A percentile compares a stretch with the other conserved stretches of the same genome.
phyloP scores from a whole-genome alignment of 2,797 vertebrate genomes.

The Furcifer pardalis region DNA sequence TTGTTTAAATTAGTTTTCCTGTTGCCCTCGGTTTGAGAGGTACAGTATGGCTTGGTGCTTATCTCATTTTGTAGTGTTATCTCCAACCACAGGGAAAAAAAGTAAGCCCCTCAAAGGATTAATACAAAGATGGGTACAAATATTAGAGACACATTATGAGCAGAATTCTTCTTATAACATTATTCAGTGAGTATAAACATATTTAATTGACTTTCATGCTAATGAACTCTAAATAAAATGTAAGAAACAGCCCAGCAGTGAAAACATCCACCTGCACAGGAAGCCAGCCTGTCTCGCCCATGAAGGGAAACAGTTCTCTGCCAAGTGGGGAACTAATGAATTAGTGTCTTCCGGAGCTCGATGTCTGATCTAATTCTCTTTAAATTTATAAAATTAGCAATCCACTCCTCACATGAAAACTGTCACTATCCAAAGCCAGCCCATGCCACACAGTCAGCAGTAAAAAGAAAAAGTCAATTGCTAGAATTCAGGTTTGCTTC shows the following conservation, averaged over 20 bases:
- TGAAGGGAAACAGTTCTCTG: constrained; percentile 53
- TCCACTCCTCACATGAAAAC: constrained; percentile 50
- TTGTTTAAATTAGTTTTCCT: background rate
- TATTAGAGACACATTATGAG: constrained; percentile 16
- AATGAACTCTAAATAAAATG: constrained; percentile 14
- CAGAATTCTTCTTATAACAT: constrained; percentile 11
- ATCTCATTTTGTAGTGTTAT: background rate
- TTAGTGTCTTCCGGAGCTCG: constrained; percentile 64
- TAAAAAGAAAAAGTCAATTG: constrained; percentile 18
- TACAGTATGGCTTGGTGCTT: too few species aligned
- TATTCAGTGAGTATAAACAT: constrained; percentile 21
- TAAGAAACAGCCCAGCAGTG: background rate
- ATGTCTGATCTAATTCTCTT: constrained; percentile 60
- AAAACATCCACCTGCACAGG: constrained; percentile 40
- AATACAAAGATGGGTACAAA: background rate
- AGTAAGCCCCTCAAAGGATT: background rate
- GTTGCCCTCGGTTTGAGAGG: background rate
- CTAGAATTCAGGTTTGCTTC: constrained; percentile 46
- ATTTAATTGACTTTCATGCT: constrained; percentile 34
- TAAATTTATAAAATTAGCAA: constrained; percentile 68
- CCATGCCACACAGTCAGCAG: constrained; percentile 33
- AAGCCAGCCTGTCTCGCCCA: constrained; percentile 53
- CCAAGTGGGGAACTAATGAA: constrained; percentile 65
- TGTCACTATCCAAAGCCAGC: constrained; percentile 47
- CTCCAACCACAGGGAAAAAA: background rate